Base-by-base conservation (phyloP, 2,113 vertebrate species). In the Elanus axillaris region DNA sequence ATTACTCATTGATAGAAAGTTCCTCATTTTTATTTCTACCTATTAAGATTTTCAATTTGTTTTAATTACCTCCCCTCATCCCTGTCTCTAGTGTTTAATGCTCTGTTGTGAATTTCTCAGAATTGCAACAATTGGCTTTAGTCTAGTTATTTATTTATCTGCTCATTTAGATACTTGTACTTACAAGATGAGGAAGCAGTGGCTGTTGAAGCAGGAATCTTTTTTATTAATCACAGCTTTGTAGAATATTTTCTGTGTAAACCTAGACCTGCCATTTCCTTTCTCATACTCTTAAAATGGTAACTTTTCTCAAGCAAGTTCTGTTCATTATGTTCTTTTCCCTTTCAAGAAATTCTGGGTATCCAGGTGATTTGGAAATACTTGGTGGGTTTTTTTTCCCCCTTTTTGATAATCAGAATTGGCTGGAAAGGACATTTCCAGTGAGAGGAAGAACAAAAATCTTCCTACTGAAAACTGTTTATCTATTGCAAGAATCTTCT, bases 51-150 rank as follows among this genome's bases (percentile, higher is more conserved):
- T 87, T 16, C 48, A 89, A 72, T 91, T 88, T 96, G 50, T 81
- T 96, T 96, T 96, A 94, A 95, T 85, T 95, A 82, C 43, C 21
- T 90, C 36, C 52, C 12, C 32, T 69, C 56, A 73, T n/a, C 50
- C 42, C 15, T 29, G 63, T 78, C 63, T 60, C 72, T 36, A 16
- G 52, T 9, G n/a, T 82, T 94, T 74, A 90, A 55, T 71, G 86
- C 74, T 77, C 59, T 10, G 0, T 21, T 74, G 78, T 80, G 63
- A 78, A 63, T 63, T 89, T 63, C 53, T 82, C 32, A 7, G 55
- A 86, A 9, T 32, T 90, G 21, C 26, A 74, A 83, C 47, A 88
- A 67, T 15, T 74, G 68, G 42, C 38, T 93, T 93, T 86, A n/a
- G 19, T 93, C 47, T 62, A 80, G 27, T 66, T 95, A 62, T 86